A percentile compares a stretch with the other conserved stretches of the same genome.
These are phyloP conservation scores for Anthonomus grandis DNA, from an alignment of 1,140 invertebrate genomes.

Conservation along the genomic window DNA sequence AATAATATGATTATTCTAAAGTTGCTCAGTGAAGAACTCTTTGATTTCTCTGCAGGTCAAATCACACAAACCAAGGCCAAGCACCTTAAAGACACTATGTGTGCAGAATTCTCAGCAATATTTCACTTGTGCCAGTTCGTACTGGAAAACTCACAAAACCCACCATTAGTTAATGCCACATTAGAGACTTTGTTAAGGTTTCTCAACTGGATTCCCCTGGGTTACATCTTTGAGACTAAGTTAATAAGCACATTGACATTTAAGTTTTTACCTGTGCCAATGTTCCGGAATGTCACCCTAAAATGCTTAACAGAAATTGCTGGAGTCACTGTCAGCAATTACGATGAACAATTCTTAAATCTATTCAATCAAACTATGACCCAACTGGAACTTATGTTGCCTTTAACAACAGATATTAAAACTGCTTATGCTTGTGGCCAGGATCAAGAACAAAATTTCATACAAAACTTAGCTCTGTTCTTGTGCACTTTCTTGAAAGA, in stretches of 20 bases:
- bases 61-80: conserved; percentile 99
- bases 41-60: conserved; percentile 97
- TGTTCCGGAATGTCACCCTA: conserved; percentile 97
- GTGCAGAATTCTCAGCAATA: conserved; percentile 96
- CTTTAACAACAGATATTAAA: conserved; percentile 85
- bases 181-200: conserved; percentile 95
- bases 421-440: conserved; percentile 88
- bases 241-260: conserved; percentile 92
- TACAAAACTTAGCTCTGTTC: conserved; percentile 97
- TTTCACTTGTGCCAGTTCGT: conserved; percentile 98
- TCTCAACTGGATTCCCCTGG: conserved; percentile 98
- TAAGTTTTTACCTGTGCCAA: conserved; percentile 96
- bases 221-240: conserved; percentile 99
- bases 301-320: conserved; percentile 99
- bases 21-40: conserved; percentile 97
- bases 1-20: conserved; percentile 99
- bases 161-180: conserved; percentile 88
- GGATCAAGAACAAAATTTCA: conserved; percentile 98
- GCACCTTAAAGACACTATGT: conserved; percentile 99
- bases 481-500: conserved; percentile 96
- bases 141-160: conserved; percentile 96
- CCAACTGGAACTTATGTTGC: conserved; percentile 89
- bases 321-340: conserved; percentile 80
- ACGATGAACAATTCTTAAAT: conserved; percentile 88
- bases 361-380: conserved; percentile 89